Conservation (phyloP, 2,797 vertebrate species). For the Macropodus opercularis region DNA sequence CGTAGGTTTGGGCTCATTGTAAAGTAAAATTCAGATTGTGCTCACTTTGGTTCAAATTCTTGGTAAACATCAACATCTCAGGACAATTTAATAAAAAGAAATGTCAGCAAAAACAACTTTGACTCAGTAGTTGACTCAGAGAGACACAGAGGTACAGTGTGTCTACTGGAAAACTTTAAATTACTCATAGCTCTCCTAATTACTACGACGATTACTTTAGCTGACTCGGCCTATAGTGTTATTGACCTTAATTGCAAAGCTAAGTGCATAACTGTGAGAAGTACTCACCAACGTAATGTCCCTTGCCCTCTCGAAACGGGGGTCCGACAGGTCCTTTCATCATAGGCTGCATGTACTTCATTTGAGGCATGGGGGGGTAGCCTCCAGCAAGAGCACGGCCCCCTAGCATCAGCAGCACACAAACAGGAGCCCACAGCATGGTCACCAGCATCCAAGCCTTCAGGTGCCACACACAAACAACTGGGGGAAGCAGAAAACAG, state of each 20-base stretch:
- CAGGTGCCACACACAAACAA: slow-evolving; percentile 62
- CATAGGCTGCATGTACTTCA: slow-evolving; percentile 98
- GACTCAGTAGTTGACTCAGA: not conserved
- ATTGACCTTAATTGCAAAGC: not conserved
- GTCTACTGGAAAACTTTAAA: no score
- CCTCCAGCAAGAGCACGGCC: slow-evolving; percentile 84
- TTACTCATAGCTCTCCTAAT: no score
- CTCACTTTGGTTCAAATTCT: not conserved
- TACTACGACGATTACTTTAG: not conserved
- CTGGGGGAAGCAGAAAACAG: slow-evolving; percentile 56
- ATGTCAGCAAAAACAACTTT: not conserved
- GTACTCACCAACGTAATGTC: slow-evolving; percentile 97
- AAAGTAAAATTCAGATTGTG: not conserved
- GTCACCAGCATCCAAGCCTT: slow-evolving; percentile 64
- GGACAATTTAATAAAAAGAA: not conserved
- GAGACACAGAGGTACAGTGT: no score
- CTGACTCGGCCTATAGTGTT: not conserved
- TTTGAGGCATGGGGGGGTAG: slow-evolving; percentile 90
- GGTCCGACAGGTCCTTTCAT: slow-evolving; percentile 97
- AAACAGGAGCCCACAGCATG: slow-evolving; percentile 79
- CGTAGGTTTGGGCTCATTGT: not conserved
- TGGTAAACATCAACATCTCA: not conserved
- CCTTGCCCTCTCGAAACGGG: slow-evolving; percentile 98
- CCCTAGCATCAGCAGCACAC: slow-evolving; percentile 79
- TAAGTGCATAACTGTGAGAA: not conserved